Conservation (phyloP, 2,797 vertebrate species). For the Mormyrops boulengeri region DNA sequence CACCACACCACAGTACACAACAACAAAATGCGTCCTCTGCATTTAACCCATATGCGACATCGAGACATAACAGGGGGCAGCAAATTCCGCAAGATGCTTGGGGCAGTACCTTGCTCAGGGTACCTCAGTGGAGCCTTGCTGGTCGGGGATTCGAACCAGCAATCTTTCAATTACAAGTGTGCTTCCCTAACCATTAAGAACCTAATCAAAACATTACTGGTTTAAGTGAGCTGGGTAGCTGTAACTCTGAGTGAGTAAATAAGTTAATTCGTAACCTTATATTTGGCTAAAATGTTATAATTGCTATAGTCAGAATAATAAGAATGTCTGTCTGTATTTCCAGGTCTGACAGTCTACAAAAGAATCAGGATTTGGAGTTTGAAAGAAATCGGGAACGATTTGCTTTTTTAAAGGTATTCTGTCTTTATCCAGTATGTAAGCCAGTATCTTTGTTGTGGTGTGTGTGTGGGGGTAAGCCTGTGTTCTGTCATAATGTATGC, state of each 20-base stretch:
- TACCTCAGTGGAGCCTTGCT: too few relatives aligned
- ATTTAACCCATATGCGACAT: too few relatives aligned
- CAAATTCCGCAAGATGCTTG: too few relatives aligned
- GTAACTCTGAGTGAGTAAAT: not conserved
- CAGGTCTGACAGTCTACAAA: slow-evolving; percentile 88
- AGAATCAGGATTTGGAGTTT: slow-evolving; percentile 96
- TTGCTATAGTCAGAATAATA: not conserved
- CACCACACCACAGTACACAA: too few relatives aligned
- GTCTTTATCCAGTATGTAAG: not conserved
- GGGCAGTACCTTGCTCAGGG: too few relatives aligned
- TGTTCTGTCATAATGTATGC: not conserved
- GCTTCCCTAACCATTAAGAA: not conserved
- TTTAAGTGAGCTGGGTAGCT: not conserved
- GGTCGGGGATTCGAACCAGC: too few relatives aligned
- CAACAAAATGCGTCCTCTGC: too few relatives aligned
- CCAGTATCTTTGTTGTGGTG: not conserved
- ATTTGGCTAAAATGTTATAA: not conserved
- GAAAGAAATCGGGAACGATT: slow-evolving; percentile 94
- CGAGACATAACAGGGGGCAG: too few relatives aligned
- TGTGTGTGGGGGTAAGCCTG: not conserved
- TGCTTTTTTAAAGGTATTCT: slow-evolving; percentile 88
- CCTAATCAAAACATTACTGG: not conserved
- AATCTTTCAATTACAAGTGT: too few relatives aligned
- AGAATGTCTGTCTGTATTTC: slow-evolving; percentile 9
- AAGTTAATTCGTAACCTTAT: not conserved